These are phyloP conservation scores for Gymnothorax javanicus DNA, from an alignment of 2,797 vertebrate genomes.

Conservation along the genomic window DNA sequence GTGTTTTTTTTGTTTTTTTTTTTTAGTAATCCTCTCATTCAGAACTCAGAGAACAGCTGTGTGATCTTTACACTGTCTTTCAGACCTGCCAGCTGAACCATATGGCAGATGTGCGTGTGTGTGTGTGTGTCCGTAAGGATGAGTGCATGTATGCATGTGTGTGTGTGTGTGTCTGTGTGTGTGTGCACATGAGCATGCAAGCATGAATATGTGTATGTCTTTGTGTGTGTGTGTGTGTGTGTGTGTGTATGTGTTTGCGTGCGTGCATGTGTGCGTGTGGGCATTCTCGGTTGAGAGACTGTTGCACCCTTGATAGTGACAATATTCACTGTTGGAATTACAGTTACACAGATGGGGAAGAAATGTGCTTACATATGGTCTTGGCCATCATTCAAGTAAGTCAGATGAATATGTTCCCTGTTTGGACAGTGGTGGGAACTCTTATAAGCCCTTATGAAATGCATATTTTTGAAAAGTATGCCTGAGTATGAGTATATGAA, in stretches of 20 bases:
- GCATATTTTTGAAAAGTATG: not conserved
- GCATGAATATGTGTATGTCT: not conserved
- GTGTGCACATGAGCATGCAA: no score
- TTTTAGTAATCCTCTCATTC: not conserved
- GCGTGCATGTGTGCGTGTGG: not conserved
- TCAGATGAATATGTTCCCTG: not conserved
- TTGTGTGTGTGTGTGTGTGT: not conserved
- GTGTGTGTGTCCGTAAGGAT: not conserved
- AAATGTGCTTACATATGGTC: not conserved
- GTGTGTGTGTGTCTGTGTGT: not conserved
- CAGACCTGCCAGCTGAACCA: not conserved
- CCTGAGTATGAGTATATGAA: not conserved
- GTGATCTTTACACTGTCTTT: conserved; percentile 13
- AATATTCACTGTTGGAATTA: not conserved
- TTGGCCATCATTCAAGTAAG: not conserved
- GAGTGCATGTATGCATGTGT: not conserved
- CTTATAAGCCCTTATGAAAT: not conserved
- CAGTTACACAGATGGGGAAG: not conserved
- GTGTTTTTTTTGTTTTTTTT: no score
- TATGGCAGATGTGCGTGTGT: not conserved
- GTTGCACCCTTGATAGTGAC: not conserved
- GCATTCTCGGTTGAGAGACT: not conserved
- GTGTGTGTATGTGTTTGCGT: not conserved
- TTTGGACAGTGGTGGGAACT: not conserved
- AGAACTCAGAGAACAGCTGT: not conserved